Base-by-base conservation (phyloP, 2,888 invertebrate genomes). In the Tetanocera ferruginea region DNA sequence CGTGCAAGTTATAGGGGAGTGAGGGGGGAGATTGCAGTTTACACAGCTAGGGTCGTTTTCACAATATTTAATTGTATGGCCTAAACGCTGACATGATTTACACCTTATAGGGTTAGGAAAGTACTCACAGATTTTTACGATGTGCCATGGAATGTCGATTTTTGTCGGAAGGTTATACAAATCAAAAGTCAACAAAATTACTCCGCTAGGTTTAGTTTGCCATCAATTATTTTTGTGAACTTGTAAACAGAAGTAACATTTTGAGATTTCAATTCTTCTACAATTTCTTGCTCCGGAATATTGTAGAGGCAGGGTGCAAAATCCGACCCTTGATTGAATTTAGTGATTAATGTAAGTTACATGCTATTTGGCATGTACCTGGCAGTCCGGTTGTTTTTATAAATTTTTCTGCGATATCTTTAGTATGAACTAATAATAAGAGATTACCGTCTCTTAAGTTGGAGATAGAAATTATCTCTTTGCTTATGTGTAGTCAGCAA, bases 221-320 rank as follows among this genome's bases (percentile, higher is more conserved):
- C n/a, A n/a, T n/a, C n/a, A n/a, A n/a, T n/a, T n/a, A n/a, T n/a
- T n/a, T n/a, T n/a, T n/a, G n/a, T n/a, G n/a, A n/a, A n/a, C n/a
- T n/a, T n/a, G n/a, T n/a, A n/a, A n/a, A n/a, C n/a, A n/a, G n/a
- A n/a, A n/a, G n/a, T n/a, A n/a, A 6, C 51, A 37, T 14, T 51
- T 43, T 69, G 69, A 3, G 64, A 17, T 31, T 64, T 64, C 43
- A 80, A 37, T 52, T 78, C 78, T 8, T 76, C 9, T n/a, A 76
- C 60, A 19, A 75, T 80, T 72, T 80, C 78, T 0, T 73, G 25
- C 19, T 80, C 78, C 14, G 49, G 31, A 1, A 71, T 70, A 57
- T 76, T 57, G 25, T 51, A 71, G 14, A 80, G 52, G 25, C 37
- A 80, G 2, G 78, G 78, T 1, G 57, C 69, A 37, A 66, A 76